Base-by-base conservation (phyloP, 2,888 invertebrate species). In the Cyclophora punctaria region DNA sequence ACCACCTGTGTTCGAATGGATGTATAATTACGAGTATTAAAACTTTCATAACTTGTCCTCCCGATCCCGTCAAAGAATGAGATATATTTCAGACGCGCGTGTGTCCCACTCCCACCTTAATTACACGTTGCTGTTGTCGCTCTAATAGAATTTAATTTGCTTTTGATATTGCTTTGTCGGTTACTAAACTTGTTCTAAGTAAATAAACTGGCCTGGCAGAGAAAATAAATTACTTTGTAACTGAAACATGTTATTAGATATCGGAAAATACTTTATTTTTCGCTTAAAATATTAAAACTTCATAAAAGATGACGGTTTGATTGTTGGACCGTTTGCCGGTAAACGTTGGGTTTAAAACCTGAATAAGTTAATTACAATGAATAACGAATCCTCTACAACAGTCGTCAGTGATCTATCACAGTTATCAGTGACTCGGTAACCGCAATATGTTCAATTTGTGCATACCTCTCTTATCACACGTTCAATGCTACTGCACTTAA, bases 141-240 rank as follows among this genome's bases (percentile, higher is more conserved):
- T 71, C 66, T 86, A 84, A 85, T 86, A 82, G 80, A 85, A 79
- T 85, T 83, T 83, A 83, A 86, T 87, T 83, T 73, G 64, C 57
- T 59, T 62, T 67, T 63, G 67, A 63, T 66, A 62, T 53, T 62
- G 64, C 60, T 57, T 59, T 56, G 57, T 56, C 55, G 60, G 62
- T 66, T 60, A 66, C 60, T 59, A 57, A 76, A 75, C 73, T 68
- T 53, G 73, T 73, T 73, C 53, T 63, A 33, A 52, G 46, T 48
- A 47, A 45, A 50, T 47, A 49, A 47, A 47, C 40, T 47, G 41
- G 47, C 6, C 34, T 40, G n/a, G 40, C 34, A 41, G 7, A 35
- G 37, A 34, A 46, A 37, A 46, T 37, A 46, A 37, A 46, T 46
- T 46, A 37, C 20, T 46, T 37, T 37, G 37, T 37, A 37, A 5